Percentiles rank a stretch among this genome's conserved stretches.
Conservation (phyloP, 2,797 vertebrate species). For the Leptatherina wallacei region DNA sequence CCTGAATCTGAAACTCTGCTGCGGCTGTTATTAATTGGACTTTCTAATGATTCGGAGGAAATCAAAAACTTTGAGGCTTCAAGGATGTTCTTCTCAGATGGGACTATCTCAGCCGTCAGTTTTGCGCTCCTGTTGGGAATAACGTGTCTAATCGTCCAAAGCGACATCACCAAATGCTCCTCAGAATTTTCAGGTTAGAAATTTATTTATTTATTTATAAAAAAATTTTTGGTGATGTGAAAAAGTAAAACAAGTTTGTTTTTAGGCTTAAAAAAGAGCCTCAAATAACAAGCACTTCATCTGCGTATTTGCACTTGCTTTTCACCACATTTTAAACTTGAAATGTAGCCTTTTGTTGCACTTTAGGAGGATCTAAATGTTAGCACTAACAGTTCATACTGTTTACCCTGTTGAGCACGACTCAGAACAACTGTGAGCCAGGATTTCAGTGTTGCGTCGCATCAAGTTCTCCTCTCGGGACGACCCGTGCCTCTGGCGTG, state of each 20-base stretch:
- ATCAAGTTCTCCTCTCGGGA: constrained; percentile 24
- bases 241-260: not conserved
- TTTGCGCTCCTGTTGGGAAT: constrained; percentile 84
- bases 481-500: constrained; percentile 62
- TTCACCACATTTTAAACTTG: not conserved
- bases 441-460: constrained; percentile 25
- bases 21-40: constrained; percentile 43
- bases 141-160: constrained; percentile 80
- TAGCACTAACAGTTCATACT: not conserved
- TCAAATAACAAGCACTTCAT: not conserved
- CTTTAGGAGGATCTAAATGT: no score
- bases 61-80: constrained; percentile 70
- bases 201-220: not conserved
- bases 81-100: constrained; percentile 89
- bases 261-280: not conserved
- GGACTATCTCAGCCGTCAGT: constrained; percentile 81
- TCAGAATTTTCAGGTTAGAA: constrained; percentile 88
- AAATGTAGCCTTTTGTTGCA: not conserved
- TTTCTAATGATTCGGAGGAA: constrained; percentile 64
- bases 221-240: no score
- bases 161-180: constrained; percentile 82
- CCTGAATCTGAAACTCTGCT: constrained; percentile 50
- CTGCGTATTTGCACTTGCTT: not conserved
- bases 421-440: not conserved
- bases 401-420: constrained; percentile 1